Base-by-base conservation (phyloP, 2,113 vertebrate species). In the Eurystomus gularis region DNA sequence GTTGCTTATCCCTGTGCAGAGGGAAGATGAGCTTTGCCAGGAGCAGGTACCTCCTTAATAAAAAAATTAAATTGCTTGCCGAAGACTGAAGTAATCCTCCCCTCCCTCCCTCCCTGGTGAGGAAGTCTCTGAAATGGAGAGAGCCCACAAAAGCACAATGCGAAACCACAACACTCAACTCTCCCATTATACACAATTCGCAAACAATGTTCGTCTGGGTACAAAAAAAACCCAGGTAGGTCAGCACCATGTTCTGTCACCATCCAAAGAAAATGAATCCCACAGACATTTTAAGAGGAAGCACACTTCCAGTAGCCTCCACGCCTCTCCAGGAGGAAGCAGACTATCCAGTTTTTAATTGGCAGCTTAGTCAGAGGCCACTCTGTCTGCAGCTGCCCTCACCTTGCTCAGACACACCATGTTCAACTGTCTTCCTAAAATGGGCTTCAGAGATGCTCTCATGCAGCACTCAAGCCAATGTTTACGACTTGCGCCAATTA, bases 271-370 rank as follows among this genome's bases (percentile, higher is more conserved):
- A 55, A 58, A 79, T 3, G 2, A 84, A 93, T 77, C 73, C 82
- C 88, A 66, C 49, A 65, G 80, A 64, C 51, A 91, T 58, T 82
- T 90, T 49, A 94, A 80, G 81, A 94, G 86, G 76, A 93, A 94
- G 62, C 57, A 35, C 64, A 75, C 39, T 82, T 83, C 80, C 80
- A 96, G 52, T 17, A 84, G 69, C 79, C 84, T 86, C 71, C 84
- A 79, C 33, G 1, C 81, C 86, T 89, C 91, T 83, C 82, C 79
- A 65, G 8, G 17, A 75, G 82, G 58, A 93, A 96, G 95, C 71
- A 70, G 95, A 93, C 88, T 65, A 96, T 94, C 96, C 95, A 96
- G 96, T 95, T 96, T 92, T 94, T 94, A 97, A 97, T 93, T 96
- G 89, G 62, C 55, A 87, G 82, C 77, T 97, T 97, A 94, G 80